Percentiles rank a stretch among this genome's conserved stretches.
Evolutionary conservation across 2,113 vertebrate species (phyloP).

Genomic region (Ictidomys tridecemlineatus): DNA sequence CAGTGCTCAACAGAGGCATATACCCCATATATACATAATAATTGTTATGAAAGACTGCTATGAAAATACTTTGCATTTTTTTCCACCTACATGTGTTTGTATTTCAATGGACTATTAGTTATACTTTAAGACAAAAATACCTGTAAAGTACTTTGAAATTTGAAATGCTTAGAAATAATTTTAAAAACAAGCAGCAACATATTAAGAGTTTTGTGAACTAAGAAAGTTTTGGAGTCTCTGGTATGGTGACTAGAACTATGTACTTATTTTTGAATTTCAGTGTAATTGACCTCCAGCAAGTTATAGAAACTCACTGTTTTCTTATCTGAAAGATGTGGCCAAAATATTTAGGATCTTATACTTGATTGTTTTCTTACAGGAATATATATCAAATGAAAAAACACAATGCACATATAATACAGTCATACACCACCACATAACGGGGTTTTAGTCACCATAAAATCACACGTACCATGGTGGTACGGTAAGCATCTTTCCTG

Average conservation of each 20-base stretch:
- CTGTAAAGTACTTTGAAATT: not conserved
- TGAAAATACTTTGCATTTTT: not conserved
- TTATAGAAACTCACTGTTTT: not conserved
- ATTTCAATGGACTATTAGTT: not conserved
- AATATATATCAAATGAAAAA: not conserved
- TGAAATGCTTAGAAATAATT: not conserved
- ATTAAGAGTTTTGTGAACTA: not conserved
- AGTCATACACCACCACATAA: not conserved
- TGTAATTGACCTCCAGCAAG: not conserved
- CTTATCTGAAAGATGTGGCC: not conserved
- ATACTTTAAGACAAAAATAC: not conserved
- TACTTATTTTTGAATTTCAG: not conserved
- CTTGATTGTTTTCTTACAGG: not conserved
- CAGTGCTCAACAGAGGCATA: not conserved
- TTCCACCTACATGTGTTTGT: not conserved
- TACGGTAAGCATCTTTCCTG: too few relatives aligned
- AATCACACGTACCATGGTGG: not conserved
- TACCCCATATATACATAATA: not conserved
- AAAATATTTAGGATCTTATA: not conserved
- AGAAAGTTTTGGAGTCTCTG: not conserved
- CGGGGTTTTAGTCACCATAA: not conserved
- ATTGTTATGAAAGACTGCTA: not conserved
- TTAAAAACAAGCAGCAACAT: not conserved
- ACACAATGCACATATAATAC: not conserved
- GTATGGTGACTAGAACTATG: fast-evolving